Evolutionary conservation across 2,888 invertebrate genomes (phyloP), one percentile per base, ranked within the genome.

Genomic region (Cryptocheilus praepositus): DNA sequence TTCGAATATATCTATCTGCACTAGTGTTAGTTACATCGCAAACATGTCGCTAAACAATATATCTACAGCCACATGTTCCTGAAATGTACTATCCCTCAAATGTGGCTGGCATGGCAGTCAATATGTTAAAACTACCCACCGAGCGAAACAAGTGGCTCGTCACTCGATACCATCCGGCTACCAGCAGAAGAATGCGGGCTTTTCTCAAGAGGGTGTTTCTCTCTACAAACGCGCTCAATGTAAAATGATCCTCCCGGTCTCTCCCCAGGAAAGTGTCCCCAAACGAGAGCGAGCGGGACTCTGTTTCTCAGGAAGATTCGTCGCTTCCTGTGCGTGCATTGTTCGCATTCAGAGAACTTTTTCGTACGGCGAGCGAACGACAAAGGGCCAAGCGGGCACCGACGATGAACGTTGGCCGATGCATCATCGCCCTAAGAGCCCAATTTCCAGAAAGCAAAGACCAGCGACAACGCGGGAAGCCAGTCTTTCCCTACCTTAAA

Each of bases 271-370:
- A 80, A 70, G 52, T 54, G 60, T 57, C 46, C 16, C 61, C 28
- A 25, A 63, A 58, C 43, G 49, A 13, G 22, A 57, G 45, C 65
- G 55, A 45, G 25, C 69, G 61, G 36, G 36, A 1, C 36, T 36
- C 36, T 11, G 36, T 70, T 79, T 76, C 77, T 79, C 77, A 73
- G 69, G 74, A 74, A 76, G 74, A 77, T 79, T 73, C 71, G 76
- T 72, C 71, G 74, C 72, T 75, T 79, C 73, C 75, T 74, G 63
- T 68, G 67, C 58, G 51, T 63, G 55, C 70, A 79, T 84, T 81
- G 74, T 79, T 76, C 64, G 19, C 25, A 22, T 51, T 49, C 58
- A 45, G n/a, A 7, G 36, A 36, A 36, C 36, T 36, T 36, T 22
- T 52, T 57, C 4, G 16, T 19, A n/a, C 55, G 21, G 43, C 15